These are phyloP conservation scores for Drosophila rellima DNA, from an alignment of 2,888 invertebrate species.

Conservation along the genomic window DNA sequence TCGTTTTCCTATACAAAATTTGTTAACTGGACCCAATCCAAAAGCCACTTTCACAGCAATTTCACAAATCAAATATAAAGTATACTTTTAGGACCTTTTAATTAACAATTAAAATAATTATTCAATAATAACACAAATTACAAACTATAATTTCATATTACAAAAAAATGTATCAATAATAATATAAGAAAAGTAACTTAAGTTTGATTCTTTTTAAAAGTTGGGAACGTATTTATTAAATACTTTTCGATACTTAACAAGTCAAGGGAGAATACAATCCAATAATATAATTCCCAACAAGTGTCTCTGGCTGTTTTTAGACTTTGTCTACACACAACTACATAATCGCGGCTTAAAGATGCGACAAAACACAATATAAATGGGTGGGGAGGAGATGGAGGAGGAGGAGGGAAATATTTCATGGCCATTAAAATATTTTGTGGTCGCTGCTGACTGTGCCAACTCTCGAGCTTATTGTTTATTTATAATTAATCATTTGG, in stretches of 20 bases:
- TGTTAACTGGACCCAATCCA: not conserved
- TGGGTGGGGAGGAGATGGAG: not conserved
- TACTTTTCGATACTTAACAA: too few species aligned
- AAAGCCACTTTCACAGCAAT: not conserved
- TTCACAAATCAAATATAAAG: not conserved
- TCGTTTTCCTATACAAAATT: not conserved
- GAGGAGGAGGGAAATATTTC: slow-evolving; percentile 12
- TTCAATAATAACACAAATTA: not conserved
- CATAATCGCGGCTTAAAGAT: slow-evolving; percentile 9
- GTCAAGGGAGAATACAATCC: not conserved
- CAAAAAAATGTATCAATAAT: too few species aligned
- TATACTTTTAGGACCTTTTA: not conserved
- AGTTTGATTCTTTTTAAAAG: too few species aligned
- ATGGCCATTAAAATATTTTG: slow-evolving; percentile 66
- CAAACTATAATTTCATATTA: too few species aligned
- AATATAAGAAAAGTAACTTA: too few species aligned
- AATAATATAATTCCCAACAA: not conserved
- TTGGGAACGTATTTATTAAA: too few species aligned
- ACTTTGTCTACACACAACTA: slow-evolving; percentile 6
- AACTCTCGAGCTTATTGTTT: slow-evolving; percentile 54
- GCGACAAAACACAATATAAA: not conserved
- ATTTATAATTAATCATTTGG: slow-evolving; percentile 76
- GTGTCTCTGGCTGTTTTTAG: not conserved
- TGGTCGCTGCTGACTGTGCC: slow-evolving; percentile 41
- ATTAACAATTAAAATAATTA: not conserved